Base-by-base conservation (phyloP, 2,113 vertebrate species). In the Thryonomys swinderianus region DNA sequence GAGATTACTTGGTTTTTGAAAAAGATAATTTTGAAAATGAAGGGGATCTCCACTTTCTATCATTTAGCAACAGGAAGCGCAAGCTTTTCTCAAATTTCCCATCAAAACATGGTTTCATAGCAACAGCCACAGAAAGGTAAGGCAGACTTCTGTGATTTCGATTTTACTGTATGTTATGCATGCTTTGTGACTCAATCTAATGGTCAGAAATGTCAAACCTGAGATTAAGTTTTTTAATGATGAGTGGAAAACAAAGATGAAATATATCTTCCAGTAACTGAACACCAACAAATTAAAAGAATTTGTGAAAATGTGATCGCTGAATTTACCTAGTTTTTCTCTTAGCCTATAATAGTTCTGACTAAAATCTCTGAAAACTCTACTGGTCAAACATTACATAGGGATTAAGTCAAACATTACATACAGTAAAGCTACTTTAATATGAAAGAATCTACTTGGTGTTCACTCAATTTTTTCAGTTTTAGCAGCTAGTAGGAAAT, bases 1-100 rank as follows among this genome's bases (percentile, higher is more conserved):
- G 45, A 82, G 71, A 78, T 66, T 69, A 79, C 9, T 84, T 96
- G 59, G n/a, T 94, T 94, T 37, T 51, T 51, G 80, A 95, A 92
- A 64, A 61, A 76, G 57, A 67, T 17, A 85, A 27, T 82, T 88
- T 51, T 95, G 34, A 84, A 98, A 95, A 94, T 32, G 55, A 98
- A 96, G 97, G 97, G 97, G 95, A 97, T 97, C 94, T 97, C 97
- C 97, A 86, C 91, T 84, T 61, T 96, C 93, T 94, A 88, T 94
- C 80, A 92, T 84, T 96, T 95, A 97, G 96, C 71, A 96, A 97
- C 97, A 97, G 97, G 96, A 98, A 98, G 93, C 76, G 62, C 51
- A 94, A 91, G 20, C 61, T 76, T 95, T 62, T 69, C 40, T 97
- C 76, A 88, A 67, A 10, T 85, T 97, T 91, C 85, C 86, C 96